These are phyloP conservation scores for Pyrrhia umbra DNA, from an alignment of 2,888 invertebrate species.

Conservation along the genomic window DNA sequence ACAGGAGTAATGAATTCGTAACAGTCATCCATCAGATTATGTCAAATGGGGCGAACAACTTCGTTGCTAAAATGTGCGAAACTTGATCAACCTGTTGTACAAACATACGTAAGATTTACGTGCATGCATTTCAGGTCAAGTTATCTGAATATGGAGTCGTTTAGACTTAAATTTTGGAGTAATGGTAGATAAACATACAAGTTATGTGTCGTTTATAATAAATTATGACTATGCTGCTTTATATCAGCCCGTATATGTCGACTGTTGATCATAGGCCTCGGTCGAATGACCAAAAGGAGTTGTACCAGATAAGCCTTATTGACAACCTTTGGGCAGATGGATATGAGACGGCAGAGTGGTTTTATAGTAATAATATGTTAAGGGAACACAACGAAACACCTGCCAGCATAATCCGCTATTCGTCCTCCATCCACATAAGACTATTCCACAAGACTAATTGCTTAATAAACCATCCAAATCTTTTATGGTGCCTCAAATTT, in stretches of 20 bases:
- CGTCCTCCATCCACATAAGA: conserved; percentile 7
- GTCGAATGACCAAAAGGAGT: conserved; percentile 25
- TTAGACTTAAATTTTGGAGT: conserved; percentile 56
- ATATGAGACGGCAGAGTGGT: conserved; percentile 3
- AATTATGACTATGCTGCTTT: conserved; percentile 38
- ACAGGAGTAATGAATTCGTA: conserved; percentile 47
- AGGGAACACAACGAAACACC: conserved; percentile 10
- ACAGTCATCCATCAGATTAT: conserved; percentile 54
- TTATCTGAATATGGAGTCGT: conserved; percentile 50
- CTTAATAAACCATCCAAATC: conserved; percentile 17
- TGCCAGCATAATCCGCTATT: neutral
- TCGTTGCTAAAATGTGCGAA: conserved; percentile 45
- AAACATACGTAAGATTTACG: conserved; percentile 45
- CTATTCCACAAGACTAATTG: conserved; percentile 3
- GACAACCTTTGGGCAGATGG: conserved; percentile 31
- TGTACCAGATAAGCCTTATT: conserved; percentile 33
- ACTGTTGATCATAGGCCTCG: conserved; percentile 24
- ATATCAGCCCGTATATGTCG: conserved; percentile 24
- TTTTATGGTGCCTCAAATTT: conserved; percentile 7
- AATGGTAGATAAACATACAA: conserved; percentile 43
- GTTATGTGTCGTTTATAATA: conserved; percentile 49
- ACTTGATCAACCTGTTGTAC: conserved; percentile 48
- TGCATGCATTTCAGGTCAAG: conserved; percentile 51
- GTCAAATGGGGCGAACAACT: conserved; percentile 42
- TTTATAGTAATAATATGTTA: conserved; percentile 5